Percentiles rank a stretch among this genome's conserved stretches.
These are phyloP conservation scores for Taxidea taxus DNA, from an alignment of 2,113 vertebrate species.

Conservation along the genomic window DNA sequence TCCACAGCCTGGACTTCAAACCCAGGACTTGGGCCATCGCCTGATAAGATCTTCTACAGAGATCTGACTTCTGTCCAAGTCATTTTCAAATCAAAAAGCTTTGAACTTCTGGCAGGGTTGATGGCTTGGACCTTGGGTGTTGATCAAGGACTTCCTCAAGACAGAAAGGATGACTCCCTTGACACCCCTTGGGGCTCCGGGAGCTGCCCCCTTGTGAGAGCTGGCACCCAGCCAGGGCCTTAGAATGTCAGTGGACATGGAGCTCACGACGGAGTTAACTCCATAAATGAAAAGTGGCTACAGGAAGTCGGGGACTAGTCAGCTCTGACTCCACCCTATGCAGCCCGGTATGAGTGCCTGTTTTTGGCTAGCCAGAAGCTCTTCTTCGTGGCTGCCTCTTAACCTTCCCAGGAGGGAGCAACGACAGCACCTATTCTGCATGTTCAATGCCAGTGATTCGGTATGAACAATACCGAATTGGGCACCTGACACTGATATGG, in stretches of 20 bases:
- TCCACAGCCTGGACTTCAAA: constrained; percentile 42
- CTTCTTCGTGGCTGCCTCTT: not conserved
- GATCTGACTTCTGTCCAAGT: constrained; percentile 26
- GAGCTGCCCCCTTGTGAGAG: not conserved
- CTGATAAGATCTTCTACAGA: constrained; percentile 10
- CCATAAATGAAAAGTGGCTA: not conserved
- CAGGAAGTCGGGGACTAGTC: not conserved
- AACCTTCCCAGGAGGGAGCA: not conserved
- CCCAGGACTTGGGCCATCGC: not conserved
- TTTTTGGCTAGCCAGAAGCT: not conserved
- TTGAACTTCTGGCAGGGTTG: constrained; percentile 44
- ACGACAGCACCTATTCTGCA: not conserved
- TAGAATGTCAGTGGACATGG: not conserved
- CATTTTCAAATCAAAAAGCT: constrained; percentile 50
- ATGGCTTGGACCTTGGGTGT: constrained; percentile 26
- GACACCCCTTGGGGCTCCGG: accelerated
- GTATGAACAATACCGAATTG: not conserved
- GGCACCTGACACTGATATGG: not conserved
- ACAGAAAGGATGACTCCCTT: not conserved
- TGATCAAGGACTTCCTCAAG: constrained; percentile 61
- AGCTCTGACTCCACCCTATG: not conserved
- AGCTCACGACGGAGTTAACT: not conserved
- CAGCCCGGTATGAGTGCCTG: not conserved
- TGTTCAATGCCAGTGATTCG: accelerated
- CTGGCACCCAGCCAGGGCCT: not conserved